These are phyloP conservation scores for Neomonachus schauinslandi DNA, from an alignment of 2,113 vertebrate species.

Conservation along the genomic window DNA sequence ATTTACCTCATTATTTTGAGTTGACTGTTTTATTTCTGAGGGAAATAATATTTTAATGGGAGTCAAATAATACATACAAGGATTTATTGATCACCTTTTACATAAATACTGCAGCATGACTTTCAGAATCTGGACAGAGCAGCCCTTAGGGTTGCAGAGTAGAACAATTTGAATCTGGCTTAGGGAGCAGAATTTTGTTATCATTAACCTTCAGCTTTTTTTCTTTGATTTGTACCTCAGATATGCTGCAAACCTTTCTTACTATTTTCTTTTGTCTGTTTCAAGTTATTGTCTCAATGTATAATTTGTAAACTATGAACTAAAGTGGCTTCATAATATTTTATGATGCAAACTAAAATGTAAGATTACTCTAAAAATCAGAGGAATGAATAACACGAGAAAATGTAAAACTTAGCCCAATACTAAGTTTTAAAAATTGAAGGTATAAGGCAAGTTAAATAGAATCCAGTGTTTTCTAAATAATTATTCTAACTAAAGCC, in stretches of 20 bases:
- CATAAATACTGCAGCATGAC: not conserved
- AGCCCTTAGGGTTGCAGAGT: not conserved
- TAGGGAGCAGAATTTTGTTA: conserved; percentile 13
- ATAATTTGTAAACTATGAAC: not conserved
- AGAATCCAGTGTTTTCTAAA: not conserved
- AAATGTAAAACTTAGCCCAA: not conserved
- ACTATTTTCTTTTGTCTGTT: not conserved
- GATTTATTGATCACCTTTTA: conserved; percentile 47
- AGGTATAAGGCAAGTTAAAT: not conserved
- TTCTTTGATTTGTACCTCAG: not conserved
- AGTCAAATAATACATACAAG: conserved; percentile 19
- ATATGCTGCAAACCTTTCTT: not conserved
- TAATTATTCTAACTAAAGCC: not conserved
- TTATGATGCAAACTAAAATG: conserved; percentile 38
- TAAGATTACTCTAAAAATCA: conserved; percentile 16
- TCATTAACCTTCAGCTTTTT: not conserved
- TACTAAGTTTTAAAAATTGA: not conserved
- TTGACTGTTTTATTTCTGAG: conserved; percentile 41
- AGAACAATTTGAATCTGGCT: conserved; percentile 9
- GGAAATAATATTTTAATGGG: conserved; percentile 30
- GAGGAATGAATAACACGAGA: not conserved
- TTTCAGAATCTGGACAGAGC: conserved; percentile 23
- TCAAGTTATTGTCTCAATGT: not conserved
- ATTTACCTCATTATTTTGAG: conserved; percentile 61
- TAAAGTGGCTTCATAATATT: conserved; percentile 44